A percentile compares a stretch with the other conserved stretches of the same genome.
phyloP scores from a whole-genome alignment of 35 echinoderm and acorn worm species.

The Amphiura filiformis region DNA sequence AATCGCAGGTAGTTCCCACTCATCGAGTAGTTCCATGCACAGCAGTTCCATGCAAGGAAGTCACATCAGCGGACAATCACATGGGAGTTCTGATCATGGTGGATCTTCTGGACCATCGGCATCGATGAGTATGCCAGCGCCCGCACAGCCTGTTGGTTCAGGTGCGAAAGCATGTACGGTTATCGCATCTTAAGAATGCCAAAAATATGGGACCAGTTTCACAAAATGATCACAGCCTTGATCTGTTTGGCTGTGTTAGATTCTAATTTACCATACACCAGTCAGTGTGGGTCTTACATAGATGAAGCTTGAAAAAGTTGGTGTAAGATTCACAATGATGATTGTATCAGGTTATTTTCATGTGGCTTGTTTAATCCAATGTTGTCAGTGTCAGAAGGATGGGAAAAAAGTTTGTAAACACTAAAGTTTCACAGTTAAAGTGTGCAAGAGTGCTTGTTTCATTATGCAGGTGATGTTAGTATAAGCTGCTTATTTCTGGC shows the following conservation, averaged over 20 bases:
- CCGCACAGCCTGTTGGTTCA: conserved; percentile 30
- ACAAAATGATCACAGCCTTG: neutral
- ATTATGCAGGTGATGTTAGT: too few species aligned
- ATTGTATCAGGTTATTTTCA: too few species aligned
- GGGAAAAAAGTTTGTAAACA: too few species aligned
- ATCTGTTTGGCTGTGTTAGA: neutral
- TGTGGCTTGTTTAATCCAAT: too few species aligned
- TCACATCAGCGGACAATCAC: conserved; percentile 15
- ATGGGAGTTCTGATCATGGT: neutral
- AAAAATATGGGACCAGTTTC: neutral
- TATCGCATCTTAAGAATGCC: neutral
- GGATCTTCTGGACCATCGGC: neutral
- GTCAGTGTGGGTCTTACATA: too few species aligned
- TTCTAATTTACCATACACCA: too few species aligned
- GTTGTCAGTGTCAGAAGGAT: too few species aligned
- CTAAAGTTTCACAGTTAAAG: too few species aligned
- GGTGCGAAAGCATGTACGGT: conserved; percentile 30
- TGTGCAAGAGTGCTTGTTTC: too few species aligned
- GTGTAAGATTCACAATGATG: too few species aligned
- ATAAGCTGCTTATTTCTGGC: too few species aligned
- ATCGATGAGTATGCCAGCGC: conserved; percentile 53
- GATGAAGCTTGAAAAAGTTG: too few species aligned
- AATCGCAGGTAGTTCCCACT: conserved; percentile 22
- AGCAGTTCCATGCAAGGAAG: conserved; percentile 25
- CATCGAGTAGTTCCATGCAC: conserved; percentile 7